Evolutionary conservation across 2,113 vertebrate species (phyloP).

Genomic region (Mustela lutreola): DNA sequence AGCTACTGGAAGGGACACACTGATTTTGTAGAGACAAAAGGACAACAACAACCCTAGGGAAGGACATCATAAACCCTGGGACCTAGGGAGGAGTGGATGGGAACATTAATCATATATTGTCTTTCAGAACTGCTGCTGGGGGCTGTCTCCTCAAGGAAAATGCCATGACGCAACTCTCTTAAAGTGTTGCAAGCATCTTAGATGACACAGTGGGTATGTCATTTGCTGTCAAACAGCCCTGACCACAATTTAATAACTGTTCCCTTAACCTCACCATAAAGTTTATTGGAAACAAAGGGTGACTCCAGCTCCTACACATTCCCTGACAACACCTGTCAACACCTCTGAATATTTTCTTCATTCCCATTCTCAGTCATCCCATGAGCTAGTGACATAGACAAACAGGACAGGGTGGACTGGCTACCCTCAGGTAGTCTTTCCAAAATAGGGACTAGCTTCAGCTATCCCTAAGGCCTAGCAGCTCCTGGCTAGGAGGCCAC

Average conservation of each 20-base stretch:
- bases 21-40: neutral
- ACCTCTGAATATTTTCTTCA: neutral
- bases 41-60: neutral
- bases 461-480: neutral
- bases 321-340: neutral
- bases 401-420: neutral
- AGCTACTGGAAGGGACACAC: neutral
- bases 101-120: neutral
- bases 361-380: neutral
- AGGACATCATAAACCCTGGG: neutral
- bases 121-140: neutral
- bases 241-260: neutral
- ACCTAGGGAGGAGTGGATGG: neutral
- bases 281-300: neutral
- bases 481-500: neutral
- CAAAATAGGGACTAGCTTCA: neutral
- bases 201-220: neutral
- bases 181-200: neutral
- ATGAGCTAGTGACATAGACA: neutral
- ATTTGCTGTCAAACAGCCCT: neutral
- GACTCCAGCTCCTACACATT: neutral
- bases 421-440: neutral
- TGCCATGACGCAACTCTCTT: neutral
- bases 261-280: neutral
- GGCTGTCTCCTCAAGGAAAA: neutral